phyloP scores from a whole-genome alignment of 2,797 vertebrate genomes.

The Bradypodion pumilum region DNA sequence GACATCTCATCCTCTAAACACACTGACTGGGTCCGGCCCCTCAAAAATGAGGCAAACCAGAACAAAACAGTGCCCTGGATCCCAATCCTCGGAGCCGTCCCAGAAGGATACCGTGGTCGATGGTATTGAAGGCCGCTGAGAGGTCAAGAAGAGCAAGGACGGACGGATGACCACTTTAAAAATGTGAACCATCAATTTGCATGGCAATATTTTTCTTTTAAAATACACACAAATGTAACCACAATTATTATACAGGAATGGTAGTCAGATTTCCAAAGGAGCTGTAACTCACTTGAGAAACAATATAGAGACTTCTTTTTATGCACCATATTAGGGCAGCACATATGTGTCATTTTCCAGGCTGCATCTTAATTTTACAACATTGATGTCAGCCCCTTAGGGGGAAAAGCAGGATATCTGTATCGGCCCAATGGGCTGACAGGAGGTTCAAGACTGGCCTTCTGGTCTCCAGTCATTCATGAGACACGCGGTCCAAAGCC shows the following conservation, averaged over 20 bases:
- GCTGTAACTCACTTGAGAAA: neutral
- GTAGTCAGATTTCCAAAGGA: neutral
- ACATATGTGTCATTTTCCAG: neutral
- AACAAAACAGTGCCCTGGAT: too few species aligned
- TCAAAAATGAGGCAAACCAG: too few species aligned
- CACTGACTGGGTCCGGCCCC: too few species aligned
- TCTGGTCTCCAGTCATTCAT: constrained; percentile 74
- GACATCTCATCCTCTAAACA: too few species aligned
- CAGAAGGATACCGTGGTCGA: too few species aligned
- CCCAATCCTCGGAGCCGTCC: too few species aligned
- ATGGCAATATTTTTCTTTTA: neutral
- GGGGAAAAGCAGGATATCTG: neutral
- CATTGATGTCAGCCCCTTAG: neutral
- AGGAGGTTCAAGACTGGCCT: neutral
- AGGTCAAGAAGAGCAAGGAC: too few species aligned
- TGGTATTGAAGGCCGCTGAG: too few species aligned
- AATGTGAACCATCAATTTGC: neutral
- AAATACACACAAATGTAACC: neutral
- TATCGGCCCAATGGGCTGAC: neutral
- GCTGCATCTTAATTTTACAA: neutral
- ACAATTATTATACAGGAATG: neutral
- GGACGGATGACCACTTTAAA: neutral
- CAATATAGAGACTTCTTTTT: constrained; percentile 3
- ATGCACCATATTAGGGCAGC: neutral
- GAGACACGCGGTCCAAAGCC: constrained; percentile 91